These are phyloP conservation scores for Himantopus leucocephalus DNA, from an alignment of 2,113 vertebrate genomes.

Conservation along the genomic window DNA sequence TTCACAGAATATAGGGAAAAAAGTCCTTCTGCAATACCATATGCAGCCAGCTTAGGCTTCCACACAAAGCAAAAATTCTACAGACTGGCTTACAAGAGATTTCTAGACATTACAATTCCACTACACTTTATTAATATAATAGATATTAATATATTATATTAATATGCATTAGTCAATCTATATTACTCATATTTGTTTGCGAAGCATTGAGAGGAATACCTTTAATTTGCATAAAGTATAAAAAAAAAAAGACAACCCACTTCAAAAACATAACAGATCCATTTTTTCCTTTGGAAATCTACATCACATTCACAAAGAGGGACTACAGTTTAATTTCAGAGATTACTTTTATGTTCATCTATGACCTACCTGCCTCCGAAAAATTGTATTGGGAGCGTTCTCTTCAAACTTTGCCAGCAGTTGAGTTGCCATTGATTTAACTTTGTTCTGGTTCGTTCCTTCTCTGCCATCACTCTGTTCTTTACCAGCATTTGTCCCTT, in stretches of 20 bases:
- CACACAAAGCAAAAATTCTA: background rate
- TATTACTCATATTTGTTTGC: background rate
- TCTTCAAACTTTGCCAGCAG: conserved; percentile 95
- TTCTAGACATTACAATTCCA: background rate
- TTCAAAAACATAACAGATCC: background rate
- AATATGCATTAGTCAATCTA: background rate
- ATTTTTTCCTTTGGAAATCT: background rate
- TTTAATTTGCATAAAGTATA: background rate
- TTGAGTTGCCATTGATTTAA: conserved; percentile 93
- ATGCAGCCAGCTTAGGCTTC: background rate
- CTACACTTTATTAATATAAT: background rate
- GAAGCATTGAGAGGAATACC: background rate
- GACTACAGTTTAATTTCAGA: background rate
- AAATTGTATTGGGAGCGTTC: conserved; percentile 70
- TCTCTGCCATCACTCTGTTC: conserved; percentile 75
- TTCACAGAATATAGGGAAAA: background rate
- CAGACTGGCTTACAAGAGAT: background rate
- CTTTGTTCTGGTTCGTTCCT: conserved; percentile 85
- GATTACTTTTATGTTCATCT: background rate
- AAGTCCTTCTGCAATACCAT: background rate
- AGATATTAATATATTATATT: background rate
- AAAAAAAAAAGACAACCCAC: background rate
- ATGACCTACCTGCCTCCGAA: conserved; percentile 83
- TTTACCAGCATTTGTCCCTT: conserved; percentile 51
- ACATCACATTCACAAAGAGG: background rate